A percentile compares a stretch with the other conserved stretches of the same genome.
Conservation (phyloP, 2,797 vertebrate genomes). For the Sciurus vulgaris region DNA sequence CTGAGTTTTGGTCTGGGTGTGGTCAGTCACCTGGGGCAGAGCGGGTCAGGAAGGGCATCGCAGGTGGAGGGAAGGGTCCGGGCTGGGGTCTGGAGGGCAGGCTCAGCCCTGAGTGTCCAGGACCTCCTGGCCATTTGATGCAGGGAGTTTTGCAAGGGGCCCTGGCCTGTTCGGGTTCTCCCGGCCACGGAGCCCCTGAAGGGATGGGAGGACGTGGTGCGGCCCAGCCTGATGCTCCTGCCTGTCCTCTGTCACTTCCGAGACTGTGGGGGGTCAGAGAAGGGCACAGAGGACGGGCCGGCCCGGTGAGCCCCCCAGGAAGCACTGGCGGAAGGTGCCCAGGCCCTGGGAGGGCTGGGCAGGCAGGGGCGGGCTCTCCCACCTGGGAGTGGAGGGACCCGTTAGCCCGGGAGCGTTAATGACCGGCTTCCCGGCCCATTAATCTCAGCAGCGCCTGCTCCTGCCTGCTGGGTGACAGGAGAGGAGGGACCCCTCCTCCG, state of each 20-base stretch:
- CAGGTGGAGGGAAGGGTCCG: not conserved
- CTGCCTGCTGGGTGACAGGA: not conserved
- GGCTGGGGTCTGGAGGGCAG: fast-evolving
- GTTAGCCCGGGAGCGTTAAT: not conserved
- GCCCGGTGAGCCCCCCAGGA: not conserved
- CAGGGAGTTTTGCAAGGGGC: not conserved
- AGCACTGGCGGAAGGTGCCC: fast-evolving
- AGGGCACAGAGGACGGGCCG: not conserved
- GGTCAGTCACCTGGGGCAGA: fast-evolving
- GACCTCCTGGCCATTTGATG: not conserved
- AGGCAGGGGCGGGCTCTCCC: fast-evolving
- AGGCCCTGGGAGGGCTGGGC: not conserved
- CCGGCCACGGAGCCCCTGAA: not conserved
- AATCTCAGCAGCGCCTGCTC: no score
- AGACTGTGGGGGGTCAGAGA: fast-evolving
- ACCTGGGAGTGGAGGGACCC: not conserved
- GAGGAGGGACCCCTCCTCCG: not conserved
- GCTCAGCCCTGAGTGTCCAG: not conserved
- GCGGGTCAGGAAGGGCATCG: fast-evolving
- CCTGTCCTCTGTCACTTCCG: not conserved
- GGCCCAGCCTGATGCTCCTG: fast-evolving
- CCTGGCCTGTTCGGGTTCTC: fast-evolving
- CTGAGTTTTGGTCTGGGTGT: not conserved
- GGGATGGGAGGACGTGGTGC: not conserved
- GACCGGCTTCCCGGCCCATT: no score